phyloP scores from a whole-genome alignment of 2,797 vertebrate genomes.

The Galaxias olidus region DNA sequence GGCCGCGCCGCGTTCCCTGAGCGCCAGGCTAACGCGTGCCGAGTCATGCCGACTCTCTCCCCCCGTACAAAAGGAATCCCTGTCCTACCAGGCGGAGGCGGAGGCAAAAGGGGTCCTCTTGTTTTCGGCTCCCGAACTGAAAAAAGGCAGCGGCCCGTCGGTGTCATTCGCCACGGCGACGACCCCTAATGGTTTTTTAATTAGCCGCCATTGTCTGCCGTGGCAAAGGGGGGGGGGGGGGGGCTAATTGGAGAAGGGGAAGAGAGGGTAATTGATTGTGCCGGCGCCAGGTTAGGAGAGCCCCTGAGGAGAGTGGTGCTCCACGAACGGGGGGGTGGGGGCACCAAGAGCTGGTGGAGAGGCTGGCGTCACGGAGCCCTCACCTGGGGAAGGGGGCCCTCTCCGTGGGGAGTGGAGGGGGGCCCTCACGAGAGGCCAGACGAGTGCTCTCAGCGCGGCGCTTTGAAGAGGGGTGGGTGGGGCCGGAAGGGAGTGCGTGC shows the following conservation, averaged over 20 bases:
- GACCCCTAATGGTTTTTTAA: neutral
- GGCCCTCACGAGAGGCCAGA: too few relatives aligned
- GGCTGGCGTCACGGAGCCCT: neutral
- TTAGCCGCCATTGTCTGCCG: neutral
- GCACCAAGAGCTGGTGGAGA: neutral
- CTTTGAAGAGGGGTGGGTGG: too few relatives aligned
- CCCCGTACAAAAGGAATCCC: too few relatives aligned
- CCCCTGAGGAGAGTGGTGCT: neutral
- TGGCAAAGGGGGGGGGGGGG: too few relatives aligned
- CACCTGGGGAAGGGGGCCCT: neutral
- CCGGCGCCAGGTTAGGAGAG: conserved; percentile 5
- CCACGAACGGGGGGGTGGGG: neutral
- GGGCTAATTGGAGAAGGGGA: neutral
- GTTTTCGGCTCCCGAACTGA: neutral
- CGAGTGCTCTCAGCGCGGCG: too few relatives aligned
- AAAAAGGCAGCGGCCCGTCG: neutral
- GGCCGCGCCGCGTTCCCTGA: too few relatives aligned
- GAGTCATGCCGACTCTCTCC: too few relatives aligned
- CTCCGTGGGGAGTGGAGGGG: neutral
- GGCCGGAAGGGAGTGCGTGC: too few relatives aligned
- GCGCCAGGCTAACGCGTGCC: too few relatives aligned
- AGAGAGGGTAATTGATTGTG: conserved; percentile 1
- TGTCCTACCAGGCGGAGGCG: too few relatives aligned
- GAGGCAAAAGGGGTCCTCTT: neutral
- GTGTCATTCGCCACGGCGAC: neutral